These are phyloP conservation scores for Phalacrocorax carbo DNA, from an alignment of 2,113 vertebrate genomes.

Conservation along the genomic window DNA sequence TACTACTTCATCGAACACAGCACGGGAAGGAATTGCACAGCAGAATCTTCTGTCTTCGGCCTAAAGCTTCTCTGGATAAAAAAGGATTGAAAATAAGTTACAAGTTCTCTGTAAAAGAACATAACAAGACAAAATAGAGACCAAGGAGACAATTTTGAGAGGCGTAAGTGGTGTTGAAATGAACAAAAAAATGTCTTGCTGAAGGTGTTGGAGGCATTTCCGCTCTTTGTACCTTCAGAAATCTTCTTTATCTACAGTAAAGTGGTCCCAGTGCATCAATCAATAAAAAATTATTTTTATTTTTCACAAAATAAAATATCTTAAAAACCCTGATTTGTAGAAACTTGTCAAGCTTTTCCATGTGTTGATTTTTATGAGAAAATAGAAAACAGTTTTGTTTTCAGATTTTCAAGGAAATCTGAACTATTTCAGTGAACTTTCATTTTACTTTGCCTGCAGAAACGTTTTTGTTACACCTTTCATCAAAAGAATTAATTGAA, in stretches of 20 bases:
- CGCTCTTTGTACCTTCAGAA: not conserved
- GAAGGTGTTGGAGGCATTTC: not conserved
- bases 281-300: not conserved
- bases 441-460: not conserved
- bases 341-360: not conserved
- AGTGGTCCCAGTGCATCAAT: not conserved
- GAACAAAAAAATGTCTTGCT: not conserved
- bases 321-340: not conserved
- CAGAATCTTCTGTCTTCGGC: conserved; percentile 77
- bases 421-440: not conserved
- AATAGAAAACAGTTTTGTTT: not conserved
- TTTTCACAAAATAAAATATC: not conserved
- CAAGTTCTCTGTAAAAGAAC: conserved; percentile 52
- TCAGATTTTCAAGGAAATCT: not conserved
- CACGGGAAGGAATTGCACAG: conserved; percentile 75
- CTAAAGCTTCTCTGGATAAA: conserved; percentile 75
- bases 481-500: not conserved
- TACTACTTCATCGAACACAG: conserved; percentile 78
- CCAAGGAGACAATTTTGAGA: not conserved
- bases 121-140: not conserved
- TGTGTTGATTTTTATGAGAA: not conserved
- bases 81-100: conserved; percentile 53
- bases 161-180: not conserved
- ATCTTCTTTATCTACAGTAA: not conserved
- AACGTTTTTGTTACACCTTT: not conserved